Evolutionary conservation across 2,888 invertebrate genomes (phyloP).

Genomic region (Polietes domitor): DNA sequence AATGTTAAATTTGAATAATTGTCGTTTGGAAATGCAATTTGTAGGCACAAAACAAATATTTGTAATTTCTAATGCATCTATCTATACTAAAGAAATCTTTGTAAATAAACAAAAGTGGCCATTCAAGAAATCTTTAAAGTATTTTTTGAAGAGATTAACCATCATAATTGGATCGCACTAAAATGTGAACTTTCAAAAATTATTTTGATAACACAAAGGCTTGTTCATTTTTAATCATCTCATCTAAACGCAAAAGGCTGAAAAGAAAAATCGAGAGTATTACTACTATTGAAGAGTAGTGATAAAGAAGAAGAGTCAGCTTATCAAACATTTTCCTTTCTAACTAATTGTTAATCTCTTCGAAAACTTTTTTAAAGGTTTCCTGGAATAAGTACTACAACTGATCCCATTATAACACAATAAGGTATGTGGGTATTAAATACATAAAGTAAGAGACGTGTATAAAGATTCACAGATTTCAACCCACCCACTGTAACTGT

Average conservation of each 20-base stretch:
- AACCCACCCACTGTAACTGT: neutral
- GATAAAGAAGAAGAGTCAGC: slow-evolving; percentile 47
- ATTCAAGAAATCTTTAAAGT: slow-evolving; percentile 71
- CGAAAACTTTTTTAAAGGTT: slow-evolving; percentile 80
- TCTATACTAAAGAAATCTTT: slow-evolving; percentile 61
- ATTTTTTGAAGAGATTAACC: slow-evolving; percentile 78
- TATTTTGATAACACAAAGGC: slow-evolving; percentile 79
- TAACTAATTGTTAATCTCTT: slow-evolving; percentile 80
- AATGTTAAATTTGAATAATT: slow-evolving; percentile 69
- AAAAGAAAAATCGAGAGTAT: slow-evolving; percentile 26
- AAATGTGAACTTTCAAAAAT: slow-evolving; percentile 66
- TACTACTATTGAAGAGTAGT: slow-evolving; percentile 58
- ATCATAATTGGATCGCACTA: slow-evolving; percentile 51
- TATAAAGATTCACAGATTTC: neutral
- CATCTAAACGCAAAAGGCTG: slow-evolving; percentile 77
- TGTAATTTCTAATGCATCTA: slow-evolving; percentile 64
- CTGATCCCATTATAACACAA: slow-evolving; percentile 78
- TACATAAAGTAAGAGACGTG: neutral
- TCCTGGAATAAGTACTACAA: slow-evolving; percentile 81
- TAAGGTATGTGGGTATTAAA: slow-evolving; percentile 75
- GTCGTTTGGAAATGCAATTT: slow-evolving; percentile 71
- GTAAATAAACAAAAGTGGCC: slow-evolving; percentile 68
- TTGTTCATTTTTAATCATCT: slow-evolving; percentile 81
- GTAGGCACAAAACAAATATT: slow-evolving; percentile 62
- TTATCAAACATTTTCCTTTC: slow-evolving; percentile 60